These are phyloP conservation scores for Tetrao urogallus DNA, from an alignment of 2,113 vertebrate species.

Conservation along the genomic window DNA sequence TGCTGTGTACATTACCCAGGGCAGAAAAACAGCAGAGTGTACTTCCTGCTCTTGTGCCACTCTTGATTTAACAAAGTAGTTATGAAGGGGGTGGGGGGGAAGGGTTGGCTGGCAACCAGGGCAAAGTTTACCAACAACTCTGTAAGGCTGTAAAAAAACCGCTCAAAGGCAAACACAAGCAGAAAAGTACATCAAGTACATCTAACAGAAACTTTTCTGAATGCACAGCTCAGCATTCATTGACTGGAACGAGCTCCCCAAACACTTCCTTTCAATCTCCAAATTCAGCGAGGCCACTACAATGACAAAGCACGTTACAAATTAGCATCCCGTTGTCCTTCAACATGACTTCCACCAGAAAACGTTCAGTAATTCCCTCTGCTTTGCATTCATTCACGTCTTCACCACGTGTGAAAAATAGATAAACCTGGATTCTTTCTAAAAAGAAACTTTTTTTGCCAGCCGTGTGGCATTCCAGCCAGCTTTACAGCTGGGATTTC, in stretches of 20 bases:
- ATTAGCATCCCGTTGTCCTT: neutral
- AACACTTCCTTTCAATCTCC: neutral
- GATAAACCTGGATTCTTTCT: neutral
- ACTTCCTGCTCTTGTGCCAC: neutral
- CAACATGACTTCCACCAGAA: neutral
- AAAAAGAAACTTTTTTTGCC: neutral
- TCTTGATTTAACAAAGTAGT: neutral
- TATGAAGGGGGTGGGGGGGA: neutral
- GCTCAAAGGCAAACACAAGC: neutral
- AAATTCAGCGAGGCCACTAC: neutral
- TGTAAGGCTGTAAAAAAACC: neutral
- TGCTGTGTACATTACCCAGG: neutral
- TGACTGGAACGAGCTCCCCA: neutral
- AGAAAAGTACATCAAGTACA: neutral
- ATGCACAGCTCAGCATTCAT: fast-evolving
- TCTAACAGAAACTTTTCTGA: neutral
- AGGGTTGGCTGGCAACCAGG: neutral
- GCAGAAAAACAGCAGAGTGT: fast-evolving
- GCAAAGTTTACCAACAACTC: neutral
- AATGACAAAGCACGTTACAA: neutral
- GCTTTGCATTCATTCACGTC: neutral
- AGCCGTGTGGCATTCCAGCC: neutral
- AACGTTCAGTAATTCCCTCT: neutral
- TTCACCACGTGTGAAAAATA: neutral
- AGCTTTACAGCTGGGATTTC: neutral